Evolutionary conservation across 2,113 vertebrate species (phyloP), one percentile per base, ranked within the genome.

Genomic region (Rhinogobius similis): DNA sequence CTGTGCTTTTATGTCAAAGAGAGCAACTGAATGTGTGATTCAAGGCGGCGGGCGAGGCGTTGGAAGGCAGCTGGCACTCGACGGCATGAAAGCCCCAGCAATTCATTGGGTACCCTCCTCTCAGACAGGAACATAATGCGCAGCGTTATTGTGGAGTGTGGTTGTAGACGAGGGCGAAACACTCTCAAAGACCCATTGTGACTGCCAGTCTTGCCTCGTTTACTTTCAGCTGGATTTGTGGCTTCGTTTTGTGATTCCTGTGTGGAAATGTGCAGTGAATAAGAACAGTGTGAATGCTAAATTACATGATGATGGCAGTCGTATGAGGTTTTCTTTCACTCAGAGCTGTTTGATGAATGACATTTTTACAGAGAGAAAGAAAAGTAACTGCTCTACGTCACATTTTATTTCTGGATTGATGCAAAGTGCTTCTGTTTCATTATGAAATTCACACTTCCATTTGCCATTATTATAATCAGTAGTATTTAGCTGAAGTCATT

Each of bases 11-110:
- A 89, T 91, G 85, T 90, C 78, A 86, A 81, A 82, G 85, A 83
- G 81, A 82, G 83, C 81, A 73, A 79, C 66, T 87, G 83, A 85
- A 85, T 81, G 50, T 74, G 77, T 85, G 83, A 90, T 87, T 88
- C 67, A 75, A 84, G 75, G 77, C 79, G 58, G 82, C 69, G 84
- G 82, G 83, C 76, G 55, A 27, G 71, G 73, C 63, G 79, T 86
- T 90, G 78, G 77, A 88, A 90, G 85, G 89, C 91, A 92, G 89
- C 90, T 90, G 84, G 88, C 89, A 81, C 86, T 91, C 79, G 64
- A 87, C 77, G 46, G 79, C 73, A 86, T 89, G 85, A 88, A 90
- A 90, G 86, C 77, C 76, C 24, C 69, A 9, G 86, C 86, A 74
- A 82, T 87, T 87, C 78, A 76, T 85, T 87, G 81, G 81, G 82